A percentile compares a stretch with the other conserved stretches of the same genome.
Evolutionary conservation across 2,888 invertebrate species (phyloP).

Genomic region (Invenusta paracnida): DNA sequence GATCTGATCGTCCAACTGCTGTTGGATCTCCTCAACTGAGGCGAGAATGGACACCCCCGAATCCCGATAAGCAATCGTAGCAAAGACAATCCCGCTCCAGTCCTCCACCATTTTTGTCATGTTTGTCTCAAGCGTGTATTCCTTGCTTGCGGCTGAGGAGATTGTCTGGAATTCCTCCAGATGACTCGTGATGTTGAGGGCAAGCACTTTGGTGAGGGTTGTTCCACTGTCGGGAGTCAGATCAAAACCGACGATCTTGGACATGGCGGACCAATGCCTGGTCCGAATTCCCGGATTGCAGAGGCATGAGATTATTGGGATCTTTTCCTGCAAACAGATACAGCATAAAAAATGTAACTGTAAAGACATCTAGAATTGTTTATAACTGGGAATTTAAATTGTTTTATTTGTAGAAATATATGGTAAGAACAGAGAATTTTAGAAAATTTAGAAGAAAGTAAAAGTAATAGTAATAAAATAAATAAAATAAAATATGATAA

Average conservation of each 20-base stretch:
- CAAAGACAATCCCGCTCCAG: constrained; percentile 58
- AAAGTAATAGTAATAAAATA: too few species aligned
- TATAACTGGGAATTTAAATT: too few species aligned
- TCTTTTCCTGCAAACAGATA: constrained; percentile 68
- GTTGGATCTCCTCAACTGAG: constrained; percentile 61
- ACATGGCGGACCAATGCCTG: constrained; percentile 82
- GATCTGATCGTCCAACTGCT: constrained; percentile 61
- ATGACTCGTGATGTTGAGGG: constrained; percentile 69
- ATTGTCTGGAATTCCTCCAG: constrained; percentile 65
- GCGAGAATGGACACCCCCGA: constrained; percentile 59
- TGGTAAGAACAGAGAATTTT: too few species aligned
- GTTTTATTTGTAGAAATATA: too few species aligned
- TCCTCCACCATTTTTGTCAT: constrained; percentile 61
- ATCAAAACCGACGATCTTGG: constrained; percentile 73
- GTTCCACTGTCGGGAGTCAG: constrained; percentile 80
- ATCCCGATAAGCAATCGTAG: constrained; percentile 57
- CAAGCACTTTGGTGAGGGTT: constrained; percentile 73
- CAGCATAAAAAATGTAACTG: constrained; percentile 2
- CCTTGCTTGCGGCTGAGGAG: constrained; percentile 49
- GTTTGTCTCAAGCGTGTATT: constrained; percentile 60
- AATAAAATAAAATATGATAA: too few species aligned
- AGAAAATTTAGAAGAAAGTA: too few species aligned
- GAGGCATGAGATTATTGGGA: constrained; percentile 78
- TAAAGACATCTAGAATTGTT: too few species aligned
- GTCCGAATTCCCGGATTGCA: constrained; percentile 77